Percentiles rank a stretch among this genome's conserved stretches.
phyloP scores from a whole-genome alignment of 2,797 vertebrate genomes.

The Mormyrus hasselquistii region DNA sequence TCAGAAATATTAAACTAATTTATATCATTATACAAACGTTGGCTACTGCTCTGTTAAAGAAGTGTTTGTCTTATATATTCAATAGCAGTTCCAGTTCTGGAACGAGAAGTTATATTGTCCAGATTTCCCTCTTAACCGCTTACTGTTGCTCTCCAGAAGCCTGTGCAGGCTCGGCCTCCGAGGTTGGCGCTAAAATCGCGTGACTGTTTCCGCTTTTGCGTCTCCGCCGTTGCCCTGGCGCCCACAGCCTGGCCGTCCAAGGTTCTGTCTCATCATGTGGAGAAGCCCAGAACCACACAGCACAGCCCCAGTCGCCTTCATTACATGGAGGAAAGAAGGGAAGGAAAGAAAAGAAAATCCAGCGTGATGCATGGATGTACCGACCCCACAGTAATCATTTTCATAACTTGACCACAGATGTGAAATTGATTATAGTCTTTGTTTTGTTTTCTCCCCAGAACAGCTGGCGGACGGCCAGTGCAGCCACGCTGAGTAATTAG shows the following conservation, averaged over 20 bases:
- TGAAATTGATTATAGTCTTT: conserved; percentile 20
- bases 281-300: neutral
- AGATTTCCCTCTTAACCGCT: neutral
- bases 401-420: conserved; percentile 19
- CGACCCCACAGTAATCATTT: conserved; percentile 11
- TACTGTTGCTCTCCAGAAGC: neutral
- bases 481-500: conserved; percentile 9
- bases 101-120: neutral
- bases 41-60: neutral
- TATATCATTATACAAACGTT: neutral
- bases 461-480: neutral
- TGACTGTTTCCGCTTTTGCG: neutral
- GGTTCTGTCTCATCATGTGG: neutral
- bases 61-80: neutral
- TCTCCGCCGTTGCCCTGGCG: neutral
- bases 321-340: neutral
- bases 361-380: neutral
- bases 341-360: neutral
- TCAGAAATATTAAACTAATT: neutral
- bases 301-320: neutral
- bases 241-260: neutral
- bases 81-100: neutral
- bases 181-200: neutral
- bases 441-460: conserved; percentile 7
- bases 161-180: neutral